phyloP scores from a whole-genome alignment of 2,113 vertebrate genomes.

The Notiomystis cincta region DNA sequence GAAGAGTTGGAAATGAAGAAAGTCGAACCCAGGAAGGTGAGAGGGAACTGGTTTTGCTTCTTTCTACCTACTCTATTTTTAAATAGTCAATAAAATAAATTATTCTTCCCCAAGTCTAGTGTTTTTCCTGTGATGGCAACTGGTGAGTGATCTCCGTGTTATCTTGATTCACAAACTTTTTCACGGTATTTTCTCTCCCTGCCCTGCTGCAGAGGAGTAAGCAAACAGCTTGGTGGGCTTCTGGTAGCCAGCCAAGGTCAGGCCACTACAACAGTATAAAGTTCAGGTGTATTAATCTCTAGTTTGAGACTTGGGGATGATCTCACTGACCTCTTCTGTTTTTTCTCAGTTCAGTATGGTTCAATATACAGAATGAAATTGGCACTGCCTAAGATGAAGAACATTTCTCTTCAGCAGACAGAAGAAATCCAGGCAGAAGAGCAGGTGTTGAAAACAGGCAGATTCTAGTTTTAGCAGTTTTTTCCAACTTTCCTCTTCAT shows the following conservation, averaged over 20 bases:
- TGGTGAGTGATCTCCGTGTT: background rate
- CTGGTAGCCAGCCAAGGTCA: background rate
- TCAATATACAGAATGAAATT: background rate
- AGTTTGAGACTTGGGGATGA: background rate
- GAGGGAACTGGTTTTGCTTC: fast-evolving
- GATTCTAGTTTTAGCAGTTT: background rate
- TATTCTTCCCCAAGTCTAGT: background rate
- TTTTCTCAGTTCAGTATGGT: background rate
- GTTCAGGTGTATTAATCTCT: background rate
- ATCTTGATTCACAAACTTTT: background rate
- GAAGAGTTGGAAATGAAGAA: background rate
- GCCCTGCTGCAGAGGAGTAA: background rate
- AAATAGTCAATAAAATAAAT: background rate
- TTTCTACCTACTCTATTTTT: background rate
- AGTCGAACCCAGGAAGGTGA: fast-evolving
- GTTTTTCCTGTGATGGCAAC: background rate
- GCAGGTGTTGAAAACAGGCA: background rate
- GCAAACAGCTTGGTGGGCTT: background rate
- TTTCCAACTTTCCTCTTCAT: background rate
- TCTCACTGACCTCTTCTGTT: background rate
- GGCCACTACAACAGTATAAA: background rate
- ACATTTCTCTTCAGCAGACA: background rate
- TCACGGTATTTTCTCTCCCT: background rate
- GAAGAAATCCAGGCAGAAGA: background rate
- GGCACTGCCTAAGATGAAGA: background rate